Evolutionary conservation across 2,113 vertebrate genomes (phyloP).

Genomic region (Condylura cristata): DNA sequence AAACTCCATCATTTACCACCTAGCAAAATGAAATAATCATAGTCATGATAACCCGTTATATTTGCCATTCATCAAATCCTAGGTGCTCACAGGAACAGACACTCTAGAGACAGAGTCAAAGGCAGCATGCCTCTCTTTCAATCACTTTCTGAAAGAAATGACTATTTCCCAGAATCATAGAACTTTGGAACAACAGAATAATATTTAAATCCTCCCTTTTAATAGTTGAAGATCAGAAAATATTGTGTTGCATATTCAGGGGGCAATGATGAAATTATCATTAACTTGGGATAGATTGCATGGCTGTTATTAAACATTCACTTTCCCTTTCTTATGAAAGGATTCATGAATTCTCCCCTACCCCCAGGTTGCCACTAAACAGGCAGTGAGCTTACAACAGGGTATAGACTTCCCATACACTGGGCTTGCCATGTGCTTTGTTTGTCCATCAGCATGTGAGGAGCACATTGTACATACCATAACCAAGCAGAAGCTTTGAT

Average conservation of each 20-base stretch:
- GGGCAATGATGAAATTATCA: background rate
- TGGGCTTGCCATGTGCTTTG: background rate
- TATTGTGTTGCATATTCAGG: background rate
- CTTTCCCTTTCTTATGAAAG: background rate
- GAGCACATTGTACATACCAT: background rate
- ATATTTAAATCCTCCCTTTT: background rate
- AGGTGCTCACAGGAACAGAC: background rate
- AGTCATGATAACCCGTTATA: background rate
- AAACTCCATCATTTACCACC: background rate
- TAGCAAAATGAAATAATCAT: background rate
- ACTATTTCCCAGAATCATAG: background rate
- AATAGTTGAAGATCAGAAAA: background rate
- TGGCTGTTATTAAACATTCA: background rate
- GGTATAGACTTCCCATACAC: background rate
- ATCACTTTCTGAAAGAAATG: background rate
- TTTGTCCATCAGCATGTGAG: background rate
- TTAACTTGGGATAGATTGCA: background rate
- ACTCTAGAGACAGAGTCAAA: background rate
- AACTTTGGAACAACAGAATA: constrained; percentile 1
- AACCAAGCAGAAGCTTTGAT: background rate
- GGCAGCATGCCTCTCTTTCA: background rate
- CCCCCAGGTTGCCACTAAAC: background rate
- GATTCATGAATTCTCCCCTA: background rate
- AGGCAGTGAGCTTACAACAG: background rate
- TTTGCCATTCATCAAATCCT: background rate